Conservation (phyloP, 2,888 invertebrate species). For the Latheticus oryzae region DNA sequence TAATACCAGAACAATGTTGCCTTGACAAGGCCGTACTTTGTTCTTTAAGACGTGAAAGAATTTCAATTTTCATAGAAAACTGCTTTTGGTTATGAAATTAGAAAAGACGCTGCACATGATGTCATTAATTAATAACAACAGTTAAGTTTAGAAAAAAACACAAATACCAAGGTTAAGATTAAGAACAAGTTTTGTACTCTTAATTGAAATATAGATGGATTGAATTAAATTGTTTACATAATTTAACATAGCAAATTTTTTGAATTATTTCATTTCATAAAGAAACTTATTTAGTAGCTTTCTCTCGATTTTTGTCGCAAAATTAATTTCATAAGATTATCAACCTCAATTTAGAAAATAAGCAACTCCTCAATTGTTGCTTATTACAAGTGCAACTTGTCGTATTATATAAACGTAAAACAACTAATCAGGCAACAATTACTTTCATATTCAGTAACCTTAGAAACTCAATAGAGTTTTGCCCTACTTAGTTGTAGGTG, state of each 20-base stretch:
- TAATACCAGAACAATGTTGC: constrained; percentile 26
- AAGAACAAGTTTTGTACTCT: constrained; percentile 31
- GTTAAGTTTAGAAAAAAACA: constrained; percentile 13
- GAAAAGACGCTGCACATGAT: constrained; percentile 5
- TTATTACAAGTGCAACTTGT: constrained; percentile 16
- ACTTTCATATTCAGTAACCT: constrained; percentile 54
- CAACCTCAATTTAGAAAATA: constrained; percentile 20
- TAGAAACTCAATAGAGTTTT: constrained; percentile 45
- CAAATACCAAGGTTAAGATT: constrained; percentile 37
- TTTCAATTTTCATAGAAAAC: no score
- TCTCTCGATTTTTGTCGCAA: constrained; percentile 12
- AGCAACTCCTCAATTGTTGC: constrained; percentile 8
- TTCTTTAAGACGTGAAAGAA: constrained; percentile 34
- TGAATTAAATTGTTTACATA: no score
- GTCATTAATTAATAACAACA: constrained; percentile 21
- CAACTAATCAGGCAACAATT: constrained; percentile 45
- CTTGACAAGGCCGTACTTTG: constrained; percentile 40
- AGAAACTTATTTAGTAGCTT: no score
- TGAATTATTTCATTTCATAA: no score
- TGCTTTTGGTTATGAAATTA: no score
- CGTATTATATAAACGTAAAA: constrained; percentile 21
- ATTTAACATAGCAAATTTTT: no score
- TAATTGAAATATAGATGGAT: constrained; percentile 13
- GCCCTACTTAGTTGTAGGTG: constrained; percentile 53
- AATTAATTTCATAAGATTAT: constrained; percentile 22